A percentile compares a stretch with the other conserved stretches of the same genome.
Conservation (phyloP, 2,113 vertebrate species). For the Gyps fulvus region DNA sequence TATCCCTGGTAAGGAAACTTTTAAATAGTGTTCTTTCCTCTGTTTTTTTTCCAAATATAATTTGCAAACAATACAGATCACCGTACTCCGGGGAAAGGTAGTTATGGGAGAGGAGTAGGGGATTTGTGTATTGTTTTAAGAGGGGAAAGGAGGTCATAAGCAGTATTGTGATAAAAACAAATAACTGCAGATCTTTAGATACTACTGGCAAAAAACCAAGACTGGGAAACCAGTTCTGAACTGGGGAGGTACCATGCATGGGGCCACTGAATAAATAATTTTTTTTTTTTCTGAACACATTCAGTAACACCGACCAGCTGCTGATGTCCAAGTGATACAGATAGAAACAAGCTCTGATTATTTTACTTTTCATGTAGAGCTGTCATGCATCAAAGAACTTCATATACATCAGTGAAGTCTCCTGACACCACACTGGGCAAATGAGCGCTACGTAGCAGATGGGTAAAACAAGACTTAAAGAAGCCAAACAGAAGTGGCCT, state of each 20-base stretch:
- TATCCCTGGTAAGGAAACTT: constrained; percentile 22
- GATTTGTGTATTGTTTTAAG: constrained; percentile 11
- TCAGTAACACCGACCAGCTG: not conserved
- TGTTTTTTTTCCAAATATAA: constrained; percentile 3
- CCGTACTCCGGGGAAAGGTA: not conserved
- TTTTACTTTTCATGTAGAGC: not conserved
- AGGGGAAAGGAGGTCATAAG: constrained; percentile 6
- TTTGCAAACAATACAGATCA: constrained; percentile 24
- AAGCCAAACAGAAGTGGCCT: not conserved
- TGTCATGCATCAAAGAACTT: constrained; percentile 4
- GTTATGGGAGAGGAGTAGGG: not conserved
- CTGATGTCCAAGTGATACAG: not conserved
- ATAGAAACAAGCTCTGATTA: not conserved
- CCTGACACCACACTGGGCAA: not conserved
- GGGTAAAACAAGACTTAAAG: not conserved
- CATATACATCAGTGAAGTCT: not conserved
- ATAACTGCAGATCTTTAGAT: not conserved
- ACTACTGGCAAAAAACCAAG: not conserved
- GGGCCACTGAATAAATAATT: not conserved
- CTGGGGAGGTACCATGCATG: not conserved
- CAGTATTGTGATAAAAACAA: not conserved
- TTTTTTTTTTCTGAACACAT: not conserved
- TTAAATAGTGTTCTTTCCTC: constrained; percentile 1
- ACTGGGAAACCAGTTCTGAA: not conserved
- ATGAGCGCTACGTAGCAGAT: not conserved